These are phyloP conservation scores for Ornithorhynchus anatinus DNA, from an alignment of 2,113 vertebrate species.

Conservation along the genomic window DNA sequence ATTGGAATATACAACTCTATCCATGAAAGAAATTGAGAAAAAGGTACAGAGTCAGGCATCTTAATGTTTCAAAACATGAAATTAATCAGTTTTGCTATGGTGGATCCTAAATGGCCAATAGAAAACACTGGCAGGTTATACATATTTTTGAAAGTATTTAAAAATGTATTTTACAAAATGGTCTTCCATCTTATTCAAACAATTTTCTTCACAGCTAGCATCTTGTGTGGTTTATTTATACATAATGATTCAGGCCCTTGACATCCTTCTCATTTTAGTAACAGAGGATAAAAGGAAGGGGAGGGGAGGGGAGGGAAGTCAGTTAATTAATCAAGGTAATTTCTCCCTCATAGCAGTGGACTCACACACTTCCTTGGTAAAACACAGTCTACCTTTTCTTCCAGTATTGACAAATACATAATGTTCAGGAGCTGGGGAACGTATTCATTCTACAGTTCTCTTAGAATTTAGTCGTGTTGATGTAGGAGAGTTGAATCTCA, in stretches of 20 bases:
- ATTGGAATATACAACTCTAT: conserved; percentile 36
- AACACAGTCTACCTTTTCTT: neutral
- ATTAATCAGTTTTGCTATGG: too few relatives aligned
- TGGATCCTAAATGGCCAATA: neutral
- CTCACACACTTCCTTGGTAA: neutral
- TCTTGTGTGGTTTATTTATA: neutral
- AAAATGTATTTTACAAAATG: neutral
- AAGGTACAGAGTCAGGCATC: too few relatives aligned
- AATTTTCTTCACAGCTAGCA: neutral
- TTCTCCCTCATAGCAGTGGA: neutral
- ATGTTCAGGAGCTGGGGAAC: too few relatives aligned
- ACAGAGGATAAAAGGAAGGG: neutral
- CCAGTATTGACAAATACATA: neutral
- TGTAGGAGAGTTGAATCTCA: neutral
- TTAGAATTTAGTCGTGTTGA: neutral
- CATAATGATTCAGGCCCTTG: neutral
- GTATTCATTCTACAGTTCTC: neutral
- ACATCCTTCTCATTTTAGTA: neutral
- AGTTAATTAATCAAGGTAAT: neutral
- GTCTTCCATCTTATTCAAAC: neutral
- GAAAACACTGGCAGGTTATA: neutral
- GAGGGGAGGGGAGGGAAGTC: too few relatives aligned
- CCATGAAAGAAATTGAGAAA: conserved; percentile 44
- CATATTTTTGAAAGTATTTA: neutral
- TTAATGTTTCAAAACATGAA: too few relatives aligned